Percentiles rank a stretch among this genome's conserved stretches.
Evolutionary conservation across 1,140 invertebrate species (phyloP).

Genomic region (Plectus sambesii): DNA sequence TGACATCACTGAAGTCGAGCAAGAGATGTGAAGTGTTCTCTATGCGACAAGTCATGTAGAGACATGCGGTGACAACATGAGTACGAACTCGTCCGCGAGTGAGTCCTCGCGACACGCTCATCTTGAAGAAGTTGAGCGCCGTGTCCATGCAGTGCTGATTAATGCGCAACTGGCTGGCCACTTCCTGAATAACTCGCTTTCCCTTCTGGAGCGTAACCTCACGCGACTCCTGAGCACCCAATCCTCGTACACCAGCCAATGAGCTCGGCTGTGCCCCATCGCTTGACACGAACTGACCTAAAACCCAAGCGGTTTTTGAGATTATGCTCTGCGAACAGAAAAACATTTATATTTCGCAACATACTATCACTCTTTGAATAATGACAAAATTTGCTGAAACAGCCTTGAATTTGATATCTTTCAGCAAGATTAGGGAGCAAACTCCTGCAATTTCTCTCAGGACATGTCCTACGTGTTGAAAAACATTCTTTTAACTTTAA

Average conservation of each 20-base stretch:
- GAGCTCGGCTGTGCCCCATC: conserved; percentile 33
- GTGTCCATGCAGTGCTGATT: conserved; percentile 83
- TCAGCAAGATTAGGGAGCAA: too few species aligned
- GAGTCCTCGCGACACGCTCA: conserved; percentile 72
- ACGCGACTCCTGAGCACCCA: conserved; percentile 31
- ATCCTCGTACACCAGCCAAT: conserved; percentile 27
- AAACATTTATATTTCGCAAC: too few species aligned
- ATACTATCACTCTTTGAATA: too few species aligned
- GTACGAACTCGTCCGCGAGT: conserved; percentile 77
- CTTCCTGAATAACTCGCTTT: conserved; percentile 38
- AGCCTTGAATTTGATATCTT: too few species aligned
- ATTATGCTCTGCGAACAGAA: too few species aligned
- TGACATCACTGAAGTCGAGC: conserved; percentile 93
- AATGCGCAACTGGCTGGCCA: conserved; percentile 49
- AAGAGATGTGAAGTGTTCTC: conserved; percentile 87
- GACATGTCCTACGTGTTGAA: too few species aligned
- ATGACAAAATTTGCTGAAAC: too few species aligned
- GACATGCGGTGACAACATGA: conserved; percentile 89
- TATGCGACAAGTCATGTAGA: conserved; percentile 89
- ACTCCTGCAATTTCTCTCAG: too few species aligned
- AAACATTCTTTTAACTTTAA: too few species aligned
- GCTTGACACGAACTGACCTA: conserved; percentile 38
- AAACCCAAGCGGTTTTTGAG: too few species aligned
- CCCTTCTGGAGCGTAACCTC: conserved; percentile 41
- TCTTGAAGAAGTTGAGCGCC: conserved; percentile 89